Base-by-base conservation (phyloP, 2,797 vertebrate species). In the Galaxias olidus region DNA sequence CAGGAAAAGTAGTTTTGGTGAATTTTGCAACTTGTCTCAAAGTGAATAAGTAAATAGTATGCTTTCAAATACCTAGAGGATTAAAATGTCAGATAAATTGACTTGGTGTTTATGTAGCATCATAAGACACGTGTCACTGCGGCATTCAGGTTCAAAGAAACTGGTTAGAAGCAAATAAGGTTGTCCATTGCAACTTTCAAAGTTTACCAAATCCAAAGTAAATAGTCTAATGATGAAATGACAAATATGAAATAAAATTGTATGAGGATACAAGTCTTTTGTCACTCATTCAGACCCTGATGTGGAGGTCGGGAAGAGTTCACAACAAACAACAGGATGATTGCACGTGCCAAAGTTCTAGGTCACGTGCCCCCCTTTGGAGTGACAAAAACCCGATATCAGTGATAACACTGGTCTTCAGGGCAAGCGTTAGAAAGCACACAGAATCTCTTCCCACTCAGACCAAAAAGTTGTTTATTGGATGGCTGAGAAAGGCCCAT, bases 381-480 rank as follows among this genome's bases (percentile, higher is more conserved):
- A 42, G 51, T 66, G 63, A 61, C 15, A 71, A 65, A 52, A 46
- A 15, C 40, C 9, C 40, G 9, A 51, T 72, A 46, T 51, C 18
- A 43, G 40, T 12, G 48, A 63, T 47, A 53, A 65, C 51, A 62
- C 49, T n/a, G 20, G 42, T 45, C 59, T 56, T 45, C 20, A 59
- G 46, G 49, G 59, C 10, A 48, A 52, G 49, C 40, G 18, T 50
- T 20, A 40, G 46, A 55, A 61, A 47, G 41, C 40, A 30, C 45
- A 62, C 51, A 60, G 6, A 10, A 59, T 30, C 53, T 41, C 13
- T 15, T 58, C 10, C 10, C 50, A 12, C 45, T 20, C 12, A 49
- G 15, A 41, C 14, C 41, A 47, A 58, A 52, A 30, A 12, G 10
- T 13, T 19, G 47, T 14, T 44, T 15, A 50, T 4, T 41, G 46